Conservation (phyloP, 2,113 vertebrate species). For the Euleptes europaea region DNA sequence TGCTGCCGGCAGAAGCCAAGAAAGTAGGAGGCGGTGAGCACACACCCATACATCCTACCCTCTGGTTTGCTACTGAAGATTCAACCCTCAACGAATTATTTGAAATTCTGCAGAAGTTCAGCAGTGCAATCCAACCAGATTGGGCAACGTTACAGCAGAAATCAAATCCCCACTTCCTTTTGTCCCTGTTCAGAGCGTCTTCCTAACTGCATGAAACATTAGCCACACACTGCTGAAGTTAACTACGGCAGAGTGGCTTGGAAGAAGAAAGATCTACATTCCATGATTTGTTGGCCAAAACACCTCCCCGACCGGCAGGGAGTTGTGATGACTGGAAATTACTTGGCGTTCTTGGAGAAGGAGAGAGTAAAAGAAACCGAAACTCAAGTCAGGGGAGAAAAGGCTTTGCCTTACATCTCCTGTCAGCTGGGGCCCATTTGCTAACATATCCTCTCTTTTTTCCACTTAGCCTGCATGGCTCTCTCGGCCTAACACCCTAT, state of each 20-base stretch:
- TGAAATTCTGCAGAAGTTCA: background rate
- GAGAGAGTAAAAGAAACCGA: slow-evolving; percentile 24
- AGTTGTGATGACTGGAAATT: background rate
- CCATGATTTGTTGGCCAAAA: background rate
- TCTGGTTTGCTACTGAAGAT: background rate
- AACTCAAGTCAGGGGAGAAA: background rate
- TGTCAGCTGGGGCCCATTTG: background rate
- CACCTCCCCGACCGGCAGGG: slow-evolving; percentile 1
- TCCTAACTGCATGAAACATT: background rate
- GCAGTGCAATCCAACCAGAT: background rate
- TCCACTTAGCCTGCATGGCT: background rate
- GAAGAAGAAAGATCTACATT: background rate
- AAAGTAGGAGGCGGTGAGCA: background rate
- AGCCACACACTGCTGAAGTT: background rate
- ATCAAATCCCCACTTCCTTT: background rate
- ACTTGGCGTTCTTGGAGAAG: slow-evolving; percentile 13
- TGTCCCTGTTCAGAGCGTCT: background rate
- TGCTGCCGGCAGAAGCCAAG: background rate
- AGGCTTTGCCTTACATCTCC: background rate
- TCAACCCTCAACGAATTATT: background rate
- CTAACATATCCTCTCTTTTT: background rate
- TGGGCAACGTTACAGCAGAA: background rate
- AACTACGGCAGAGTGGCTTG: background rate
- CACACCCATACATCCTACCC: background rate
- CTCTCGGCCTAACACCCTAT: background rate